Evolutionary conservation across 1,140 invertebrate genomes (phyloP).

Genomic region (Drosophila gunungcola): DNA sequence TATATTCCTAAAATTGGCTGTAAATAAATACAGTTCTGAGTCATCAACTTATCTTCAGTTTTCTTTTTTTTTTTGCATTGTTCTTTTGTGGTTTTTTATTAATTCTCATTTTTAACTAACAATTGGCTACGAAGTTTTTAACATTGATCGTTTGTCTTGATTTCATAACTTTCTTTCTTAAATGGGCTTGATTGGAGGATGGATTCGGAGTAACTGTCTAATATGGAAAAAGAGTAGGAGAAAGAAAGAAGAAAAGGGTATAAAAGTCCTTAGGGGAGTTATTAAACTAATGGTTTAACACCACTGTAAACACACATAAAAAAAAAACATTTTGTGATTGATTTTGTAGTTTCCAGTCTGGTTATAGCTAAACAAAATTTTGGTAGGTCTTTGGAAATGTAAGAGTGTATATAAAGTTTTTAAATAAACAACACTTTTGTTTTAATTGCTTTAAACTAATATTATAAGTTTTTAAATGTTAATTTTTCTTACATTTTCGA

Average conservation of each 20-base stretch:
- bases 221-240: background rate
- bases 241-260: background rate
- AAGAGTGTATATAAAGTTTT: background rate
- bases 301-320: background rate
- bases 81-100: slow-evolving; percentile 18
- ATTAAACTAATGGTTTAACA: background rate
- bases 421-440: background rate
- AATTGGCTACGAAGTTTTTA: slow-evolving; percentile 25
- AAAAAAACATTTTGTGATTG: background rate
- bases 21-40: slow-evolving; percentile 55
- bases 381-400: slow-evolving; percentile 12
- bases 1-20: slow-evolving; percentile 14
- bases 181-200: slow-evolving; percentile 28
- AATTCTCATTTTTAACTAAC: slow-evolving; percentile 29
- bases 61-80: slow-evolving; percentile 11
- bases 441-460: slow-evolving; percentile 1
- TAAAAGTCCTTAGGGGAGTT: background rate
- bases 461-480: background rate
- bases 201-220: slow-evolving; percentile 9
- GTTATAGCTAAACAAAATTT: background rate
- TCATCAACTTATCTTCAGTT: slow-evolving; percentile 24
- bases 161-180: slow-evolving; percentile 10
- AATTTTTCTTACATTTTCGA: background rate
- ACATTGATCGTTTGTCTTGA: slow-evolving; percentile 20
- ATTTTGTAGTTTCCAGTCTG: background rate